Evolutionary conservation across 1,140 invertebrate genomes (phyloP), one percentile per base, ranked within the genome.

Genomic region (Papilio xuthus): DNA sequence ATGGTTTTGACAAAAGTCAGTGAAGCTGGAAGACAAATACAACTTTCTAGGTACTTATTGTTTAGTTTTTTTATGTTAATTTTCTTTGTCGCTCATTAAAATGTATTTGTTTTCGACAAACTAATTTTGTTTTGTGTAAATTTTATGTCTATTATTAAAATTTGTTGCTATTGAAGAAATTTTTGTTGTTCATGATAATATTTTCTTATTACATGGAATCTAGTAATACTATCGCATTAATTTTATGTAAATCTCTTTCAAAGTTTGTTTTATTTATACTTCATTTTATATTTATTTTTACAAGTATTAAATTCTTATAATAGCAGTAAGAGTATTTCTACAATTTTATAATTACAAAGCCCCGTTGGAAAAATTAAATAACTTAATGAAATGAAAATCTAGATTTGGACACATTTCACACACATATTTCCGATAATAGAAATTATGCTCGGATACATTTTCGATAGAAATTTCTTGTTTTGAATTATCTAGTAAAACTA

Each of bases 21-120:
- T 72, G 79, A 76, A 41, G 80, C 80, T 4, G 70, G 69, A 26
- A 81, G 41, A 23, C 76, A 70, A 42, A 15, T 82, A 20, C 71
- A 71, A 26, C 69, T 72, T 60, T 73, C 73, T 23, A 53, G 69
- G 77, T 83, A 23, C 42, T 60, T 82, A 37, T 84, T 84, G 47
- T 41, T 79, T 80, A 77, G 72, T 78, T 76, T 85, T 67, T 82
- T 83, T 77, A 81, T 81, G n/a, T 79, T 74, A 23, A 50, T 67
- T 78, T 80, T 71, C 15, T 50, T 76, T 32, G 73, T 50, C 15
- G 6, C 47, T 37, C 50, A 56, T 28, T 75, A 53, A 75, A 56
- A 10, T 15, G 44, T 23, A 73, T 32, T 15, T 18, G 20, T 15
- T 75, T 41, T 75, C 56, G 50, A 20, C 42, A 56, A 56, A 32